These are phyloP conservation scores for Netelia melanura DNA, from an alignment of 2,888 invertebrate genomes.

Conservation along the genomic window DNA sequence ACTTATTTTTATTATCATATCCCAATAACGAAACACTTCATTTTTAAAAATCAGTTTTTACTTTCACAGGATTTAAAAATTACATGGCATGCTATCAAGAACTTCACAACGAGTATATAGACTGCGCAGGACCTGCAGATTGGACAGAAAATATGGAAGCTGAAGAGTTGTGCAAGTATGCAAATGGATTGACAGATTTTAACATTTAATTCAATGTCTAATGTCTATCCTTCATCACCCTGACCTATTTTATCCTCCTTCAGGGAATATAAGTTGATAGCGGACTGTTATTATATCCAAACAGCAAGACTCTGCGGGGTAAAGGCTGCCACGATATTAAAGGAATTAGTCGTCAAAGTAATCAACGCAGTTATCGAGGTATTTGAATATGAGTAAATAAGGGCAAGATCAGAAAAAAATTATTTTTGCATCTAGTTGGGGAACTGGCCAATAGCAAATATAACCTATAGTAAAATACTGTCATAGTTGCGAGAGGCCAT, in stretches of 20 bases:
- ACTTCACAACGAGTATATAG: slow-evolving; percentile 85
- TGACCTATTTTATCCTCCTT: slow-evolving; percentile 61
- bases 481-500: too few species aligned
- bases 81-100: slow-evolving; percentile 84
- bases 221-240: background rate
- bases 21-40: background rate
- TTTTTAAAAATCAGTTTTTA: background rate
- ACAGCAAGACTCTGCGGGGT: slow-evolving; percentile 86
- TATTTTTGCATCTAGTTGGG: background rate
- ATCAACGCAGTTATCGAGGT: slow-evolving; percentile 69
- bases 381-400: background rate
- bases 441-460: too few species aligned
- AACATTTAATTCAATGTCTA: background rate
- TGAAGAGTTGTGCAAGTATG: slow-evolving; percentile 84
- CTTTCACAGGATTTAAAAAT: slow-evolving; percentile 78
- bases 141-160: slow-evolving; percentile 86
- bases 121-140: slow-evolving; percentile 86
- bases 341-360: slow-evolving; percentile 66
- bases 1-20: too few species aligned
- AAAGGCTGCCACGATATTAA: slow-evolving; percentile 83
- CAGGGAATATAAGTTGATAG: slow-evolving; percentile 85
- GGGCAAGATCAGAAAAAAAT: slow-evolving; percentile 1
- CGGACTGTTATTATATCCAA: slow-evolving; percentile 86
- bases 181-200: background rate
- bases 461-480: too few species aligned